Percentiles rank a stretch among this genome's conserved stretches.
Conservation (phyloP, 1,140 invertebrate species). For the Euschistus heros region DNA sequence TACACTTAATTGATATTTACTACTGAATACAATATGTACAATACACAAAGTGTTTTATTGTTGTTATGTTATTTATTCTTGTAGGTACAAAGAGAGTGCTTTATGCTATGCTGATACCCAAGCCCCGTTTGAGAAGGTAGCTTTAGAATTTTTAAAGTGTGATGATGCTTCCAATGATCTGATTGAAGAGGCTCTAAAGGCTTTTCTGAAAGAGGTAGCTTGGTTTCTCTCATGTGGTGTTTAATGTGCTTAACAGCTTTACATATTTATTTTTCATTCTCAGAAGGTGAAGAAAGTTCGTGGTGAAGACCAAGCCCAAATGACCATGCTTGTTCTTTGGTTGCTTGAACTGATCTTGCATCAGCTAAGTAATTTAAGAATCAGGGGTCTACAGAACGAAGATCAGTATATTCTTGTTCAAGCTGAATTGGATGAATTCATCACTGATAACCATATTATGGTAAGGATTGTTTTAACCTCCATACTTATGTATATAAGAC, state of each 20-base stretch:
- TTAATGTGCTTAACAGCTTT: neutral
- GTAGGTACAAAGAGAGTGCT: slow-evolving; percentile 71
- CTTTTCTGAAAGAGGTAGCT: slow-evolving; percentile 62
- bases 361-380: slow-evolving; percentile 61
- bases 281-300: slow-evolving; percentile 45
- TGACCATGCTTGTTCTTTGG: slow-evolving; percentile 88
- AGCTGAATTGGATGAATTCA: slow-evolving; percentile 67
- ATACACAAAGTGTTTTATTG: no score
- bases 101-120: slow-evolving; percentile 77
- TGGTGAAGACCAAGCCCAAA: slow-evolving; percentile 61
- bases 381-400: slow-evolving; percentile 44
- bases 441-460: slow-evolving; percentile 45
- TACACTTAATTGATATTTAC: no score
- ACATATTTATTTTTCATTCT: neutral
- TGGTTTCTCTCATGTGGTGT: neutral
- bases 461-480: slow-evolving; percentile 38
- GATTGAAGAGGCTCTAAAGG: slow-evolving; percentile 58
- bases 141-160: slow-evolving; percentile 76
- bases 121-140: slow-evolving; percentile 88
- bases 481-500: neutral
- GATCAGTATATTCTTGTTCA: slow-evolving; percentile 54
- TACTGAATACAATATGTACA: no score
- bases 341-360: slow-evolving; percentile 84
- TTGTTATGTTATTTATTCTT: neutral
- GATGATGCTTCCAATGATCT: neutral